Percentiles rank a stretch among this genome's conserved stretches.
Conservation (phyloP, 2,113 vertebrate genomes). For the Maccullochella peelii region DNA sequence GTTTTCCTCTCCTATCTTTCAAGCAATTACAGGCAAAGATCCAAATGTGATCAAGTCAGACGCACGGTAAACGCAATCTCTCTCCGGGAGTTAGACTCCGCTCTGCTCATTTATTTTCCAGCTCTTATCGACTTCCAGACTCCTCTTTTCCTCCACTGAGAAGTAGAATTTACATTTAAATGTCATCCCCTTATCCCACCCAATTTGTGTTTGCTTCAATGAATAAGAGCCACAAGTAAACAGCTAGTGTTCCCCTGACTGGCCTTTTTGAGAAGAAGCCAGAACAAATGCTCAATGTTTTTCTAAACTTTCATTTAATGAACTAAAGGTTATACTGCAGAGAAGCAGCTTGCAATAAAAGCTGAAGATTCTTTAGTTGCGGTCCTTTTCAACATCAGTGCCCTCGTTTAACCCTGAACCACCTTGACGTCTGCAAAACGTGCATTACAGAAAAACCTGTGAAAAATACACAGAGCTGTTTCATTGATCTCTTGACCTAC, state of each 20-base stretch:
- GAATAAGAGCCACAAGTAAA: conserved; percentile 35
- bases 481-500: neutral
- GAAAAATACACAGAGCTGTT: neutral
- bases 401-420: neutral
- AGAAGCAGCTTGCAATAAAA: neutral
- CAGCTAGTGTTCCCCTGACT: neutral
- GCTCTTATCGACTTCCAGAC: conserved; percentile 60
- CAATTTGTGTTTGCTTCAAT: conserved; percentile 30
- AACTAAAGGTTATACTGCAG: conserved; percentile 1
- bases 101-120: conserved; percentile 48
- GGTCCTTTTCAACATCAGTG: neutral
- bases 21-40: conserved; percentile 56
- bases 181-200: conserved; percentile 38
- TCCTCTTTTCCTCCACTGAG: conserved; percentile 6
- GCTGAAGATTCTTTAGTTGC: no score
- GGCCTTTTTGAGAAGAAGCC: neutral
- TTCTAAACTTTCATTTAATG: conserved; percentile 1
- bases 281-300: conserved; percentile 6
- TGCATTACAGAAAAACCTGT: neutral
- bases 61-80: neutral
- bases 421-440: neutral
- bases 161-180: conserved; percentile 65
- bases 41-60: conserved; percentile 47
- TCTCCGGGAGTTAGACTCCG: conserved; percentile 16
- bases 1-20: conserved; percentile 79